These are phyloP conservation scores for Microcebus tavaratra DNA, from an alignment of 2,113 vertebrate genomes.

Conservation along the genomic window DNA sequence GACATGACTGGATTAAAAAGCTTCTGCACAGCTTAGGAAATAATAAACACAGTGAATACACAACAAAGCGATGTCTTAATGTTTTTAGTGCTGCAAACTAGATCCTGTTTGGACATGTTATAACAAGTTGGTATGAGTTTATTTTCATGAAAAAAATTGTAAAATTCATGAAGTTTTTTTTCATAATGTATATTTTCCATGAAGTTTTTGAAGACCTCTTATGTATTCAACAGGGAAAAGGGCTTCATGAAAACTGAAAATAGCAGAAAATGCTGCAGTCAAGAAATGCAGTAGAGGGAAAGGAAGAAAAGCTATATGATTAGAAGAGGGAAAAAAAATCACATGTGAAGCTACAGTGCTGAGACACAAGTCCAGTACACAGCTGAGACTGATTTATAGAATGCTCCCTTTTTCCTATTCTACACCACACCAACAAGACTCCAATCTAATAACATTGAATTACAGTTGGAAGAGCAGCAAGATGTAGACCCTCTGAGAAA, in stretches of 20 bases:
- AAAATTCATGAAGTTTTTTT: background rate
- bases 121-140: background rate
- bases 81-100: background rate
- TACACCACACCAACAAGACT: background rate
- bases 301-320: background rate
- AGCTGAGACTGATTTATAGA: background rate
- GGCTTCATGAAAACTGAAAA: background rate
- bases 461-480: background rate
- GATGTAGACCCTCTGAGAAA: background rate
- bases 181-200: background rate
- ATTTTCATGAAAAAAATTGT: background rate
- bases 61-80: background rate
- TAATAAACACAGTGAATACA: too few species aligned
- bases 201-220: background rate
- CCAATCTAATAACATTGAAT: too few species aligned
- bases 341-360: background rate
- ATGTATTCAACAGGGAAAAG: background rate
- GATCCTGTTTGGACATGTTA: background rate
- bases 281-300: background rate
- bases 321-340: background rate
- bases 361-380: background rate
- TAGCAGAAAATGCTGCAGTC: background rate
- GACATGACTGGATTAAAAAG: too few species aligned
- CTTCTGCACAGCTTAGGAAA: too few species aligned
- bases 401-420: background rate